Evolutionary conservation across 1,140 invertebrate species (phyloP).

Genomic region (Drosophila mojavensis): DNA sequence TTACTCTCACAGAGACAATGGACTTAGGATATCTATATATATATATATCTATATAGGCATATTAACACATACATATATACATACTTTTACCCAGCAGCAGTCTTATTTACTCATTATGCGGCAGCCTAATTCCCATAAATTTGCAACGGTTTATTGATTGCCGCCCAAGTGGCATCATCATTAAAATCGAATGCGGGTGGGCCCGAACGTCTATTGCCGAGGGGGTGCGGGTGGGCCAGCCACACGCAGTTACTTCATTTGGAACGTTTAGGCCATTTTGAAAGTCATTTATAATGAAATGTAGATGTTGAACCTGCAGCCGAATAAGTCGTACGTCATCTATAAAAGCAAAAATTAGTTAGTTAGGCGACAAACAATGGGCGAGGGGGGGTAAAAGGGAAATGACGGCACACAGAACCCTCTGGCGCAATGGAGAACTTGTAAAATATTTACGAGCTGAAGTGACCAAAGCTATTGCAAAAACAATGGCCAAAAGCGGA

Average conservation of each 20-base stretch:
- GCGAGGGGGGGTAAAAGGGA: not conserved
- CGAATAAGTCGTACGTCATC: constrained; percentile 65
- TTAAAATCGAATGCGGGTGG: constrained; percentile 28
- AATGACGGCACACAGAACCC: not conserved
- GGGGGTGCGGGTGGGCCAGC: not conserved
- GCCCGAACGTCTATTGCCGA: too few species aligned
- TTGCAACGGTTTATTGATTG: constrained; percentile 50
- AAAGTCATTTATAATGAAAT: constrained; percentile 81
- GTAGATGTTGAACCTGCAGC: constrained; percentile 63
- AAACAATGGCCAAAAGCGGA: constrained; percentile 54
- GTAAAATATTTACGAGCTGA: constrained; percentile 80
- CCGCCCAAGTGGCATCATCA: constrained; percentile 43
- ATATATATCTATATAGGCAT: not conserved
- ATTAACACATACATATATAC: not conserved
- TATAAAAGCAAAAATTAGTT: constrained; percentile 71
- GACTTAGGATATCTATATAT: not conserved
- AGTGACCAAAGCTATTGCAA: constrained; percentile 54
- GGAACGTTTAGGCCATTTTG: constrained; percentile 63
- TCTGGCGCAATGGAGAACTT: constrained; percentile 47
- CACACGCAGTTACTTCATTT: constrained; percentile 56
- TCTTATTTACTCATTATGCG: constrained; percentile 45
- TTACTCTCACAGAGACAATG: not conserved
- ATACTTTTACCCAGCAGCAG: not conserved
- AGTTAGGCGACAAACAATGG: constrained; percentile 16
- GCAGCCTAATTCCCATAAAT: constrained; percentile 52